Evolutionary conservation across 64 coral and sea anemone genomes (phyloP), one percentile per base, ranked within the genome.

Genomic region (Cladopsammia gracilis): DNA sequence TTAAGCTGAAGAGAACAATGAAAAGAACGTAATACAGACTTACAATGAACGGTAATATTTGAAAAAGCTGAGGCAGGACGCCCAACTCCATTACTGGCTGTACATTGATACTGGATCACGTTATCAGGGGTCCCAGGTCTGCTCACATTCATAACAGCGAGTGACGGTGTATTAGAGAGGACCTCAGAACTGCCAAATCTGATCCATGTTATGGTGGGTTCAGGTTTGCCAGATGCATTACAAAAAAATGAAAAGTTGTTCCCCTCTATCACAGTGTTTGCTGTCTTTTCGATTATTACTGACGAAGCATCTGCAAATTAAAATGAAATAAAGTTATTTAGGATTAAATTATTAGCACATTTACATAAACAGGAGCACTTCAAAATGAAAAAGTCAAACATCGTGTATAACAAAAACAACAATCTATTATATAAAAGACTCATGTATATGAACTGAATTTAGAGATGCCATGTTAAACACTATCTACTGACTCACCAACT

Each of bases 191-290:
- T 14, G 7, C 69, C 69, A 71, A 43, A 22, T 71, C 26, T 71
- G 6, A 23, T 42, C 69, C 69, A 71, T 44, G 69, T 42, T 42
- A 71, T 71, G 26, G 12, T 25, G 13, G 69, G 25, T 44, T 14
- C 26, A 42, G 69, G 69, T 71, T 71, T 71, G 4, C 69, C 69
- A 71, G 69, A 71, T 44, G 69, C 7, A 71, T 71, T 71, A 25
- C 69, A 71, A 34, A 25, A 71, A 8, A 71, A 43, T 71, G 69
- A 10, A 23, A 71, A 34, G 11, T 11, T 3, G 6, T 56, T 56
- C 11, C 52, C 52, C 52, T 56, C 52, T 11, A 56, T 11, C 52
- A 56, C 52, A 1, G 3, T 56, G 52, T 56, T 3, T 3, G 52
- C 3, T 1, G 52, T 56, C 3, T 56, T 56, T 0, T 56, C 11